Conservation (phyloP, 2,888 invertebrate species). For the Agrochola macilenta region DNA sequence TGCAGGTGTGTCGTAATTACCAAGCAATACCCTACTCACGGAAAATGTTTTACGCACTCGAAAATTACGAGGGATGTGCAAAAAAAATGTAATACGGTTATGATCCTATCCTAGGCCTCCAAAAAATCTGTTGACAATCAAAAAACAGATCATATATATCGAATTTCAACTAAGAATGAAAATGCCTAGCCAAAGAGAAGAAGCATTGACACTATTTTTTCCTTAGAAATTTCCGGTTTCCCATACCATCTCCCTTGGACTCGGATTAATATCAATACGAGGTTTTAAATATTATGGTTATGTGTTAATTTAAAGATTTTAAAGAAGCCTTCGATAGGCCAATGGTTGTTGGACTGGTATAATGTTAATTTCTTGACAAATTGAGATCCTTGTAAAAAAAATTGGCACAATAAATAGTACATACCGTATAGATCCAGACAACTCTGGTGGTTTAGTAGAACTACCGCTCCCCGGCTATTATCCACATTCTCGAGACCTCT, state of each 20-base stretch:
- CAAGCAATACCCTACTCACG: too few species aligned
- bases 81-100: too few species aligned
- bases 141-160: too few species aligned
- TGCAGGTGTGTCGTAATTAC: too few species aligned
- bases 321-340: not conserved
- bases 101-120: too few species aligned
- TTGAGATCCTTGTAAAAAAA: not conserved
- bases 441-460: constrained; percentile 97
- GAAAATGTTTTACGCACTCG: too few species aligned
- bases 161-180: not conserved
- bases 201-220: not conserved
- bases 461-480: constrained; percentile 93
- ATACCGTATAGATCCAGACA: constrained; percentile 95
- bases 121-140: too few species aligned
- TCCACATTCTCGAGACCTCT: constrained; percentile 94
- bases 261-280: not conserved
- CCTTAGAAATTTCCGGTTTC: not conserved
- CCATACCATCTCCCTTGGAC: not conserved
- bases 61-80: too few species aligned
- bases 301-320: not conserved
- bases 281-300: not conserved
- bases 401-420: constrained; percentile 50
- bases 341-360: not conserved
- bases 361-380: not conserved
- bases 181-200: too few species aligned